Percentiles rank a stretch among this genome's conserved stretches.
Conservation (phyloP, 2,113 vertebrate species). For the Smithornis capensis region DNA sequence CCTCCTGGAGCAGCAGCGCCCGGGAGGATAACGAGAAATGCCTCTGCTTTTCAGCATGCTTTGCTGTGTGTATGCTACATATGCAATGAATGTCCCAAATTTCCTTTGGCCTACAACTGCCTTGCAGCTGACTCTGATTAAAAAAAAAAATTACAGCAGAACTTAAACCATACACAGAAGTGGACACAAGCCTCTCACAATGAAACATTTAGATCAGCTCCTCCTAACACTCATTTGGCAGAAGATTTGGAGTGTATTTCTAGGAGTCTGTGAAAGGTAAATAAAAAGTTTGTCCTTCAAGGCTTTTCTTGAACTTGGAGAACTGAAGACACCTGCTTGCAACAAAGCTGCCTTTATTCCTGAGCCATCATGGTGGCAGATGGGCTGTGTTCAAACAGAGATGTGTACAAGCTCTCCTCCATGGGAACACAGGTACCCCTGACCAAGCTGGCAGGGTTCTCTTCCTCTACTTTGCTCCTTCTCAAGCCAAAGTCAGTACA, state of each 20-base stretch:
- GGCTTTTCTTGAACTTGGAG: not conserved
- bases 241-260: not conserved
- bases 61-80: not conserved
- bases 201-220: not conserved
- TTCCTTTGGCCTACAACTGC: constrained; percentile 18
- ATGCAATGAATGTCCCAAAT: not conserved
- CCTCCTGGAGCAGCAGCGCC: not conserved
- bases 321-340: constrained; percentile 14
- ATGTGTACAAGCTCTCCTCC: not conserved
- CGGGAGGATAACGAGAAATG: not conserved
- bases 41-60: not conserved
- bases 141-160: not conserved
- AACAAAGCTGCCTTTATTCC: not conserved
- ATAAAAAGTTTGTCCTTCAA: not conserved
- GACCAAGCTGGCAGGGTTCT: not conserved
- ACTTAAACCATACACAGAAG: not conserved
- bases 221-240: not conserved
- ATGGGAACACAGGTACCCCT: constrained; percentile 1
- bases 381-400: not conserved
- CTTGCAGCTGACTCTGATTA: not conserved
- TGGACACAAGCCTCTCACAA: not conserved
- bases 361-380: not conserved
- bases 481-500: not conserved
- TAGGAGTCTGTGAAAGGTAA: not conserved
- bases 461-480: not conserved